A percentile compares a stretch with the other conserved stretches of the same genome.
Conservation (phyloP, 2,113 vertebrate genomes). For the Siphamia tubifer region DNA sequence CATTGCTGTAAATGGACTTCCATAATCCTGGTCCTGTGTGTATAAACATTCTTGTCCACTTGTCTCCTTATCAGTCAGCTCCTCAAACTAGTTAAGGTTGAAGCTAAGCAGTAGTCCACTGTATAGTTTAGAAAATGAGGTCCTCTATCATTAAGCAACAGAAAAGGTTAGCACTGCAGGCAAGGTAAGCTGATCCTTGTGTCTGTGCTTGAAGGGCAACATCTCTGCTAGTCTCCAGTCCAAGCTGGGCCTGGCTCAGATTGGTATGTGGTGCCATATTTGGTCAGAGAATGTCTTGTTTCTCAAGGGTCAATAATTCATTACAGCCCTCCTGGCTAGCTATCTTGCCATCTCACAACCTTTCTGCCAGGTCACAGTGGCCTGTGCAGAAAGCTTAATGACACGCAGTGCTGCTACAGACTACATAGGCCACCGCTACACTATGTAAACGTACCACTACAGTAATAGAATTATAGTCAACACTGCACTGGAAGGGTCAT, state of each 20-base stretch:
- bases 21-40: conserved; percentile 22
- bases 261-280: conserved; percentile 56
- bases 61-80: conserved; percentile 1
- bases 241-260: conserved; percentile 22
- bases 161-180: conserved; percentile 58
- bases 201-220: conserved; percentile 45
- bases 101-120: conserved; percentile 2
- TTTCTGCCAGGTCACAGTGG: neutral
- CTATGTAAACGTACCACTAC: too few species aligned
- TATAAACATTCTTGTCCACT: conserved; percentile 32
- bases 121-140: conserved; percentile 14
- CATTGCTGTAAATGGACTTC: too few species aligned
- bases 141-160: conserved; percentile 33
- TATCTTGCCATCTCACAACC: conserved; percentile 16
- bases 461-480: neutral
- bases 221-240: conserved; percentile 20
- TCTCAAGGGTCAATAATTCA: conserved; percentile 33
- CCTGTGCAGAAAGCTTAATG: neutral
- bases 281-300: conserved; percentile 41
- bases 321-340: neutral
- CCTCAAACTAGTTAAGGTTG: conserved; percentile 18
- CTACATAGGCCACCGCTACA: too few species aligned
- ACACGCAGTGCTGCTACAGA: neutral
- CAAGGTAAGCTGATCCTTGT: conserved; percentile 60
- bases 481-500: neutral